Evolutionary conservation across 2,113 vertebrate species (phyloP).

Genomic region (Ovibos moschatus): DNA sequence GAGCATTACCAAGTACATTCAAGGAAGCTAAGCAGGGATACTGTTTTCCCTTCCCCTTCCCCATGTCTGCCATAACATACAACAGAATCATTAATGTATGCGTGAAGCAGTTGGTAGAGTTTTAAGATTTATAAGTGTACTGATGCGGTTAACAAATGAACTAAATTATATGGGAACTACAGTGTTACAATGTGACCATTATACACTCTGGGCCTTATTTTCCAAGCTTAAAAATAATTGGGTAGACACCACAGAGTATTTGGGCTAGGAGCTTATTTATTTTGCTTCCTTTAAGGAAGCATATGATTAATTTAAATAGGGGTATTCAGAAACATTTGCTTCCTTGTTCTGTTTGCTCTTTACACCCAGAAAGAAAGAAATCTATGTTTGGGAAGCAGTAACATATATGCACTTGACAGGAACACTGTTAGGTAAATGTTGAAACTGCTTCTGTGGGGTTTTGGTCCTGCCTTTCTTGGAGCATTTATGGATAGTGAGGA

Average conservation of each 20-base stretch:
- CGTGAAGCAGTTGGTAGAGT: neutral
- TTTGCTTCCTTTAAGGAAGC: conserved; percentile 33
- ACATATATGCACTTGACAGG: neutral
- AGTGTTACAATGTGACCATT: neutral
- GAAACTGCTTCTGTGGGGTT: neutral
- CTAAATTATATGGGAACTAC: neutral
- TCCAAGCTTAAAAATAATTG: conserved; percentile 50
- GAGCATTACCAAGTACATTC: neutral
- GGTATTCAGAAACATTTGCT: neutral
- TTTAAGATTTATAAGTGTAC: neutral
- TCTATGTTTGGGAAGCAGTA: neutral
- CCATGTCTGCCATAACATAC: neutral
- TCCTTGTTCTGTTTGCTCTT: conserved; percentile 6
- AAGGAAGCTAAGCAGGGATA: neutral
- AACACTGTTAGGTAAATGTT: neutral
- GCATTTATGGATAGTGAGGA: neutral
- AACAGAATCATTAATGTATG: neutral
- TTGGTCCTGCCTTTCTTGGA: neutral
- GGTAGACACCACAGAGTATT: neutral
- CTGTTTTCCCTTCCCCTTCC: rapidly evolving
- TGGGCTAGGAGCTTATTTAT: conserved; percentile 13
- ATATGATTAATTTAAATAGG: conserved; percentile 39
- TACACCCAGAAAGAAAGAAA: neutral
- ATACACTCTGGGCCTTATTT: neutral
- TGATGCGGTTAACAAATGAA: neutral